Evolutionary conservation across 2,888 invertebrate genomes (phyloP).

Genomic region (Rhimphoctona megacephalus): DNA sequence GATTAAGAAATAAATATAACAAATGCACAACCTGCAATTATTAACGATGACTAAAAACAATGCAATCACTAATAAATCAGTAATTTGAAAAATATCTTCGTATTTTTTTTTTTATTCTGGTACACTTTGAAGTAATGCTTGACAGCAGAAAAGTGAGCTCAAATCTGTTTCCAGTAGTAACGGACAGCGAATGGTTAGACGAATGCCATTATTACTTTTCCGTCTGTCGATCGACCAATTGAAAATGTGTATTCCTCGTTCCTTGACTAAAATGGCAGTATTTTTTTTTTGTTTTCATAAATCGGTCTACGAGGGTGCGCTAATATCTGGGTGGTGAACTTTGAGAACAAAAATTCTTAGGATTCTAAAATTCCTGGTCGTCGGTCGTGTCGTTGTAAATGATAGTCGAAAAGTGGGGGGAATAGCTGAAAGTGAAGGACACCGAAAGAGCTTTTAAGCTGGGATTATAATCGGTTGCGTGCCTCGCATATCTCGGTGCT

Average conservation of each 20-base stretch:
- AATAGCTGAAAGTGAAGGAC: conserved; percentile 17
- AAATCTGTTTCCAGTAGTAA: not conserved
- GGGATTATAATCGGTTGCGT: conserved; percentile 78
- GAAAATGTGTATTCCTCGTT: not conserved
- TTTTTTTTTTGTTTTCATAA: not conserved
- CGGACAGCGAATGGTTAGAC: not conserved
- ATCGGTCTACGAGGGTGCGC: not conserved
- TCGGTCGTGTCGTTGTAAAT: conserved; percentile 10
- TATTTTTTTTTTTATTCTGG: too few relatives aligned
- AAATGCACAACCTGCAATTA: not conserved
- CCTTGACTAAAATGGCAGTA: not conserved
- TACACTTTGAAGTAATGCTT: not conserved
- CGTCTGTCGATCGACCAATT: not conserved
- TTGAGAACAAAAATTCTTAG: conserved; percentile 11
- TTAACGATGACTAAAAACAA: not conserved
- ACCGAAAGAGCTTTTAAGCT: conserved; percentile 29
- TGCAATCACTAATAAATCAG: not conserved
- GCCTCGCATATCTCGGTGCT: conserved; percentile 73
- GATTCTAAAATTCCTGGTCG: conserved; percentile 32
- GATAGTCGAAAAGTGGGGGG: not conserved
- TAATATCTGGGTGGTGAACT: not conserved
- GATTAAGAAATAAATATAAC: not conserved
- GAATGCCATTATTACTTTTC: not conserved
- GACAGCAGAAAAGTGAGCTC: not conserved
- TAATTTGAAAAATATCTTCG: not conserved